Percentiles rank a stretch among this genome's conserved stretches.
phyloP scores from a whole-genome alignment of 2,797 vertebrate species.

The Tapirus indicus region DNA sequence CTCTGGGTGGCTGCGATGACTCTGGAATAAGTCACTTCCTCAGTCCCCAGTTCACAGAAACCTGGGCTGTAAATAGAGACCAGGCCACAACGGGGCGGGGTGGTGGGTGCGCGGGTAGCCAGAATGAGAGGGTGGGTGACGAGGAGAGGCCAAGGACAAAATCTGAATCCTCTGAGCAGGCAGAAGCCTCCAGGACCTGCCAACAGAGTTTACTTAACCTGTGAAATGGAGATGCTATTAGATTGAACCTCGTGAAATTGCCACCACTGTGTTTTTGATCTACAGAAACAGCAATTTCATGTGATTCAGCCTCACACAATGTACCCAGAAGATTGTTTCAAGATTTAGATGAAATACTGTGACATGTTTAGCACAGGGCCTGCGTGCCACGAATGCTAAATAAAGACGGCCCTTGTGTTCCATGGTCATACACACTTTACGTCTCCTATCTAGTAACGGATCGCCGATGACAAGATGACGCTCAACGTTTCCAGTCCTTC shows the following conservation, averaged over 20 bases:
- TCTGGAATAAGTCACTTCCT: constrained; percentile 70
- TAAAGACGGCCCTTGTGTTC: background rate
- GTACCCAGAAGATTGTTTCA: background rate
- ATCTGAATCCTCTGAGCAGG: background rate
- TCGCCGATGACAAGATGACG: accelerated
- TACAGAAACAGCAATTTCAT: background rate
- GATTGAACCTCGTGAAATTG: background rate
- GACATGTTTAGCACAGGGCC: background rate
- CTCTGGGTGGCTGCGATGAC: constrained; percentile 45
- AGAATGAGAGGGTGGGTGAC: background rate
- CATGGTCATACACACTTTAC: background rate
- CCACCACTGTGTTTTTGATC: background rate
- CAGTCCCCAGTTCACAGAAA: constrained; percentile 59
- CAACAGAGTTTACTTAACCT: background rate
- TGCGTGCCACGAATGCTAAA: no score
- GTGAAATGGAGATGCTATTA: background rate
- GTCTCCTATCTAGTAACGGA: background rate
- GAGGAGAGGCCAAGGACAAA: background rate
- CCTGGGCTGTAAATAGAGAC: background rate
- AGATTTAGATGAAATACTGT: background rate
- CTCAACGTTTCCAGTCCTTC: accelerated
- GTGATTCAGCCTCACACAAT: background rate
- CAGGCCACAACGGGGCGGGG: background rate
- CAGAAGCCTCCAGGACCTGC: background rate
- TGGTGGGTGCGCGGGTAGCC: background rate